Base-by-base conservation (phyloP, 2,888 invertebrate species). In the Gymnoscelis rufifasciata region DNA sequence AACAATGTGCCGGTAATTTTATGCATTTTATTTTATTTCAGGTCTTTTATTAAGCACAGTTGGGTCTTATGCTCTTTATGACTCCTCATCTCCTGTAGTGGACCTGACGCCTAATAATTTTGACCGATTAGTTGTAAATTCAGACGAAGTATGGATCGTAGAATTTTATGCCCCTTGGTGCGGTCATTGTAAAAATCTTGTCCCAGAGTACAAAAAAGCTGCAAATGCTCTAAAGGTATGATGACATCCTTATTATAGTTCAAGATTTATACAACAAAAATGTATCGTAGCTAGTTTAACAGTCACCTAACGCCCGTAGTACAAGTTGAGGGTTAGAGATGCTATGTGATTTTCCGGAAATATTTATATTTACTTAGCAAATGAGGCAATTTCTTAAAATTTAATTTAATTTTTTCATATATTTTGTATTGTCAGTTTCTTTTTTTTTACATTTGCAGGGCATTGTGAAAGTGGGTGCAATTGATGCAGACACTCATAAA, bases 151-250 rank as follows among this genome's bases (percentile, higher is more conserved):
- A 14, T 99, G 98, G 98, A 83, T 99, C 47, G 95, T 99, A 0
- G 98, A 99, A 71, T 98, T 97, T 81, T 98, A 91, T 78, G 98
- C 99, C 0, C 97, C 98, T 0, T 99, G 98, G 98, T 98, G 95
- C 78, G 96, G 95, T 7, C 95, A 96, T 71, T 96, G 99, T 80
- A 93, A 98, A 77, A 91, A 91, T 51, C 89, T 99, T 31, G 96
- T 94, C 31, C 95, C 97, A 1, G 98, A 98, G 73, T 99, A 97
- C 83, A 92, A 94, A 52, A 98, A 98, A 87, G 94, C 96, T 39
- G 98, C 99, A 1, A 92, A 90, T 57, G 98, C 97, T 0, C 83
- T 99, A 0, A 98, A 97, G 91, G 95, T 95, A 49, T 29, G 11
- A 1, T 24, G n/a, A n/a, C n/a, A n/a, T n/a, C n/a, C n/a, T n/a